Base-by-base conservation (phyloP, 2,797 vertebrate genomes). In the Labroides dimidiatus region DNA sequence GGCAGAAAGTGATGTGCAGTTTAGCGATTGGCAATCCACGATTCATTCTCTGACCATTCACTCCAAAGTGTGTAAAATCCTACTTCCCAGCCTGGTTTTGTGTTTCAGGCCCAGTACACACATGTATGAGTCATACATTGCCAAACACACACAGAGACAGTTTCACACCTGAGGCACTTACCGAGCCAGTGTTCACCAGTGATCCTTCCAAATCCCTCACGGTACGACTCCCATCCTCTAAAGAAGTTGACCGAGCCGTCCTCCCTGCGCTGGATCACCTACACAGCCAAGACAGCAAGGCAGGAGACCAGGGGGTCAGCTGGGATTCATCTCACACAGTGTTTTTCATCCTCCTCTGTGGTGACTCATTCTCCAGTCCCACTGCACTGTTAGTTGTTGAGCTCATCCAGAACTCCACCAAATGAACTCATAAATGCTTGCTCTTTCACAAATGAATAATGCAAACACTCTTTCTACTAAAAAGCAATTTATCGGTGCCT, bases 161-260 rank as follows among this genome's bases (percentile, higher is more conserved):
- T 20, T 42, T 49, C 52, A 68, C 50, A 69, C 66, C 62, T 48
- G 63, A 85, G 69, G 41, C 75, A 83, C 95, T 69, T 93, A 99
- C 98, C 98, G 33, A 99, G 87, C 97, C 97, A 99, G 91, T 99
- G 97, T 90, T 99, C 98, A 16, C 96, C 97, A 0, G 96, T 98
- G 83, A 99, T 96, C 91, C 95, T 98, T 77, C 98, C 98, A 3
- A 99, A 99, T 84, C 98, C 98, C 0, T 98, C 96, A 14, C 95
- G 91, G 72, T 99, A 99, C 0, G 97, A 96, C 72, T 97, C 96
- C 98, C 98, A 99, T 62, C 95, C 96, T 0, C 96, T 93, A 91
- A 98, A 98, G 72, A 99, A 99, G 92, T 96, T 98, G 73, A 98
- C 96, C 0, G 96, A 96, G 81, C 98, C 98, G 0, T 98, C 97